These are phyloP conservation scores for Anoplius nigerrimus DNA, from an alignment of 2,888 invertebrate species.

Conservation along the genomic window DNA sequence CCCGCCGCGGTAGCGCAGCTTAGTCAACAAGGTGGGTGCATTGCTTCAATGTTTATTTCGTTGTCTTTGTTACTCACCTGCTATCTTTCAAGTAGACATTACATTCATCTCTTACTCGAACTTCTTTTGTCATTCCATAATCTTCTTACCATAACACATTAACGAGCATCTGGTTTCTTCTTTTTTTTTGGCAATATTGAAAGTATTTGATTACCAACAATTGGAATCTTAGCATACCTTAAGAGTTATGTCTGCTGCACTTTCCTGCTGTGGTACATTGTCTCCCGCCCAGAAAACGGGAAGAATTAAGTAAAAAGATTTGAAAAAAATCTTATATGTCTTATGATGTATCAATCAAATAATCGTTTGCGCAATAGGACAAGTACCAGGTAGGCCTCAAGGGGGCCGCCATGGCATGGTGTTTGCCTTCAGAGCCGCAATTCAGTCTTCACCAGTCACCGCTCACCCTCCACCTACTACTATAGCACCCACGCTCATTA, in stretches of 20 bases:
- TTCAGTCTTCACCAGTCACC: conserved; percentile 72
- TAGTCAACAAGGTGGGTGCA: conserved; percentile 78
- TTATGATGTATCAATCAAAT: conserved; percentile 41
- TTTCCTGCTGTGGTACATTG: too few relatives aligned
- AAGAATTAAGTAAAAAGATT: neutral
- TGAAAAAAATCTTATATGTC: neutral
- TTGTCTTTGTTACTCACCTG: neutral
- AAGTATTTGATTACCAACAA: neutral
- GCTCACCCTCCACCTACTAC: conserved; percentile 73
- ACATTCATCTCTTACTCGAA: too few relatives aligned
- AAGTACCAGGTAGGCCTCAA: conserved; percentile 81
- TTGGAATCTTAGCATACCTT: neutral
- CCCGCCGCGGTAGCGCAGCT: conserved; percentile 81
- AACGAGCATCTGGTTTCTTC: neutral
- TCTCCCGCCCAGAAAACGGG: too few relatives aligned
- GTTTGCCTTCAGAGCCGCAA: conserved; percentile 77
- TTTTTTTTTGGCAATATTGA: neutral
- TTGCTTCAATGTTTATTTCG: neutral
- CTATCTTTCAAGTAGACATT: neutral
- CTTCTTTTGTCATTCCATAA: neutral
- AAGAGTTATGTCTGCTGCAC: neutral
- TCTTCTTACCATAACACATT: neutral
- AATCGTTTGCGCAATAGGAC: conserved; percentile 76
- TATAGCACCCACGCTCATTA: conserved; percentile 73
- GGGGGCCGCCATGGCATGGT: conserved; percentile 82